phyloP scores from a whole-genome alignment of 2,797 vertebrate species.

The Periparus ater region DNA sequence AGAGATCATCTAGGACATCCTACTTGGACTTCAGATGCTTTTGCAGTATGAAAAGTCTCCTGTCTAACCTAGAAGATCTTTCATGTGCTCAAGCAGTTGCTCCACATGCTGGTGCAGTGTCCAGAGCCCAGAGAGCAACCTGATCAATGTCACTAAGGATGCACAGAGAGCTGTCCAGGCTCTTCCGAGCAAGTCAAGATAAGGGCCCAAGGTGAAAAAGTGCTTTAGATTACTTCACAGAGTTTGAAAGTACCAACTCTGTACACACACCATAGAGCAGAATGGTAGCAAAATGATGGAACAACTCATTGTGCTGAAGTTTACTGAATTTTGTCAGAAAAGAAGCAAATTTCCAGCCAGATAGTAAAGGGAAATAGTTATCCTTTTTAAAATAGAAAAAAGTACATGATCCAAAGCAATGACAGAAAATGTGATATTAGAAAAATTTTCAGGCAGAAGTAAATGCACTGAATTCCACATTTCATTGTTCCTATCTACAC shows the following conservation, averaged over 20 bases:
- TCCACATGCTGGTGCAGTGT: background rate
- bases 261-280: background rate
- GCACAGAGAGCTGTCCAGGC: background rate
- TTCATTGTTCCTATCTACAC: background rate
- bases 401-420: background rate
- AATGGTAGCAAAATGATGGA: background rate
- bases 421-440: background rate
- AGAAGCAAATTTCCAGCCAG: background rate
- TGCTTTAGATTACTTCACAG: background rate
- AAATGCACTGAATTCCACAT: background rate
- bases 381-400: background rate
- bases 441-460: background rate
- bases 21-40: background rate
- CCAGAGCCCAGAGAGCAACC: background rate
- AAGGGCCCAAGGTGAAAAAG: background rate
- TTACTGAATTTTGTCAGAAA: background rate
- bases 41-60: background rate
- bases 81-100: background rate
- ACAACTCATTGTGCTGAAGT: background rate
- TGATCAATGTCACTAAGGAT: background rate
- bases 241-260: background rate
- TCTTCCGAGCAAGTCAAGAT: background rate
- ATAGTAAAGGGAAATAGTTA: background rate
- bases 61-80: background rate
- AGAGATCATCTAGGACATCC: background rate